phyloP scores from a whole-genome alignment of 2,113 vertebrate genomes.

The Meleagris gallopavo region DNA sequence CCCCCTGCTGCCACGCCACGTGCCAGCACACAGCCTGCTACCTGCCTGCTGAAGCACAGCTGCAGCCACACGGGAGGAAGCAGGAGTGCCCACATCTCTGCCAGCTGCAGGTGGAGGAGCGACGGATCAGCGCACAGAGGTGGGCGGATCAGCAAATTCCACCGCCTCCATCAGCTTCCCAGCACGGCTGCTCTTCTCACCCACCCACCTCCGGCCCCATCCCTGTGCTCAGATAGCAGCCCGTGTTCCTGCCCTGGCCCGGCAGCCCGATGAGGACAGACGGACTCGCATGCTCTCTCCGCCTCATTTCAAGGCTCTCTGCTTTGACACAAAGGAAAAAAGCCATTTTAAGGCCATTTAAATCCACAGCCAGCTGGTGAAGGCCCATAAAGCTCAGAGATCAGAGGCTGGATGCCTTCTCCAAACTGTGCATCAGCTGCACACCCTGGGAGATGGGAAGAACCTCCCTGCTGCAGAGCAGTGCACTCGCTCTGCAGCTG shows the following conservation, averaged over 20 bases:
- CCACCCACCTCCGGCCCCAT: background rate
- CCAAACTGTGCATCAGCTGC: background rate
- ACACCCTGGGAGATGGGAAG: background rate
- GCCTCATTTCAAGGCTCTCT: background rate
- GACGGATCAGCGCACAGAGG: background rate
- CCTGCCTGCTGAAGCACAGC: background rate
- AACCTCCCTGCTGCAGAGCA: background rate
- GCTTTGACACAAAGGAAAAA: slow-evolving; percentile 13
- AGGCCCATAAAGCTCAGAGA: background rate
- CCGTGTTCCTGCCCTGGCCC: background rate
- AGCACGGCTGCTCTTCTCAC: background rate
- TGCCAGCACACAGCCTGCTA: fast-evolving
- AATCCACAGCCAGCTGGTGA: background rate
- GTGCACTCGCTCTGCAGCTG: background rate
- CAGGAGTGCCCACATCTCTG: background rate
- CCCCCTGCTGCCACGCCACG: background rate
- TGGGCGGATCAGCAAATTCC: background rate
- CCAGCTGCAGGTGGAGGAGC: background rate
- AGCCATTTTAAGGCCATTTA: background rate
- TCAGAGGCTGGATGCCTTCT: background rate
- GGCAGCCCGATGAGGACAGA: background rate
- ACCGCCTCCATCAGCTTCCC: background rate
- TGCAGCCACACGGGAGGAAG: fast-evolving
- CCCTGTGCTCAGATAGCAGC: fast-evolving
- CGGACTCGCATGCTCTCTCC: background rate